These are phyloP conservation scores for Aspiorhynchus laticeps DNA, from an alignment of 2,113 vertebrate species.

Conservation along the genomic window DNA sequence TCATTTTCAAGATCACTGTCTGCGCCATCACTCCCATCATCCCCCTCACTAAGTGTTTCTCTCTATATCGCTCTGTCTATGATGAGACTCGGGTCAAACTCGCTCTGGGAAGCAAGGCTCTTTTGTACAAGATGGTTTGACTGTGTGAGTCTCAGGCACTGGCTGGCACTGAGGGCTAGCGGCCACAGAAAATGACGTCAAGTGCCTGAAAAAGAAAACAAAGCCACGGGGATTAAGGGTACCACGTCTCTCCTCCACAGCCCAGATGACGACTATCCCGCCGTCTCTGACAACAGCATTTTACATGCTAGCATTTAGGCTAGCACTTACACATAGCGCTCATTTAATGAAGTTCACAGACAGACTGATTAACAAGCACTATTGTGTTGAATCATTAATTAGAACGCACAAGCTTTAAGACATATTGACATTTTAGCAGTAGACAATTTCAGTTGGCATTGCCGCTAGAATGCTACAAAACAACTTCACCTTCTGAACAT, in stretches of 20 bases:
- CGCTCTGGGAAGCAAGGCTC: conserved; percentile 29
- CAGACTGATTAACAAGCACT: conserved; percentile 24
- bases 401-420: background rate
- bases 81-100: conserved; percentile 39
- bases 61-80: conserved; percentile 36
- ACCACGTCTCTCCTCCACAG: conserved; percentile 45
- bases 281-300: conserved; percentile 48
- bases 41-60: conserved; percentile 27
- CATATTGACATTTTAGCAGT: background rate
- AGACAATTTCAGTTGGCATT: background rate
- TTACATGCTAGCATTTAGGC: conserved; percentile 37
- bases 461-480: background rate
- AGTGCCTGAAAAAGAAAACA: conserved; percentile 62
- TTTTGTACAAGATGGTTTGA: conserved; percentile 39
- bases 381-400: background rate
- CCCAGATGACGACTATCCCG: conserved; percentile 29
- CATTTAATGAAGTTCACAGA: conserved; percentile 26
- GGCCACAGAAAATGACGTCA: conserved; percentile 62
- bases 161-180: conserved; percentile 65
- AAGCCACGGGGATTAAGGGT: conserved; percentile 56
- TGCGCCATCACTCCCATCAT: conserved; percentile 24
- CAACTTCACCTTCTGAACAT: background rate
- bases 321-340: conserved; percentile 6
- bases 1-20: conserved; percentile 34
- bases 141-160: conserved; percentile 58